Conservation (phyloP, 2,888 invertebrate species). For the Euspilapteryx auroguttella region DNA sequence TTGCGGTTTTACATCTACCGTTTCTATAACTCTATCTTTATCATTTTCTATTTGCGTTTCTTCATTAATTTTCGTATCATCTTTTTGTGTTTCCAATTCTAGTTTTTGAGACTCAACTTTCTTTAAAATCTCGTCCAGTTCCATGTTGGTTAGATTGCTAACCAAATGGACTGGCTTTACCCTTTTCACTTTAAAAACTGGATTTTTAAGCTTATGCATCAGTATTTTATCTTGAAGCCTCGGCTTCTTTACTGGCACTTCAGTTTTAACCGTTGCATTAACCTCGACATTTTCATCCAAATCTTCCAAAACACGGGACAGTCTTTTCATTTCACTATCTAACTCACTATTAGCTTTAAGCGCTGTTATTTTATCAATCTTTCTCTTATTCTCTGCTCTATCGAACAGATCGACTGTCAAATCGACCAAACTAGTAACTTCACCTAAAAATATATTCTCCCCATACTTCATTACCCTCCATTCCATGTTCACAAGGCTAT, state of each 20-base stretch:
- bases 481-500: constrained; percentile 46
- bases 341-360: constrained; percentile 32
- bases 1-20: background rate
- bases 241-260: constrained; percentile 13
- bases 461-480: constrained; percentile 52
- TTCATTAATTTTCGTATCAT: constrained; percentile 15
- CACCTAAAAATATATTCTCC: constrained; percentile 46
- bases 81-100: too few relatives aligned
- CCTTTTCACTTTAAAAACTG: constrained; percentile 37
- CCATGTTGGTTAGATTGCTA: constrained; percentile 22
- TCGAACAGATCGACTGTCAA: constrained; percentile 24
- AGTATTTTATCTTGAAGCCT: constrained; percentile 12
- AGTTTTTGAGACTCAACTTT: too few relatives aligned
- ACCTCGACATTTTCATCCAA: constrained; percentile 20
- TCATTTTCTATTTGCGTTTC: constrained; percentile 10
- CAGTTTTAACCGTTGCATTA: constrained; percentile 14
- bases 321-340: constrained; percentile 44
- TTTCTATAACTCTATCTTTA: background rate
- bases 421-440: constrained; percentile 40
- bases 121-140: too few relatives aligned
- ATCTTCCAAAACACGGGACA: constrained; percentile 44
- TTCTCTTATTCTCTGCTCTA: constrained; percentile 23
- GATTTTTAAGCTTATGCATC: constrained; percentile 23
- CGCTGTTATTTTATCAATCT: constrained; percentile 20
- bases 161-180: constrained; percentile 29